Percentiles rank a stretch among this genome's conserved stretches.
phyloP scores from a whole-genome alignment of 2,797 vertebrate genomes.

The Apodemus agrarius region DNA sequence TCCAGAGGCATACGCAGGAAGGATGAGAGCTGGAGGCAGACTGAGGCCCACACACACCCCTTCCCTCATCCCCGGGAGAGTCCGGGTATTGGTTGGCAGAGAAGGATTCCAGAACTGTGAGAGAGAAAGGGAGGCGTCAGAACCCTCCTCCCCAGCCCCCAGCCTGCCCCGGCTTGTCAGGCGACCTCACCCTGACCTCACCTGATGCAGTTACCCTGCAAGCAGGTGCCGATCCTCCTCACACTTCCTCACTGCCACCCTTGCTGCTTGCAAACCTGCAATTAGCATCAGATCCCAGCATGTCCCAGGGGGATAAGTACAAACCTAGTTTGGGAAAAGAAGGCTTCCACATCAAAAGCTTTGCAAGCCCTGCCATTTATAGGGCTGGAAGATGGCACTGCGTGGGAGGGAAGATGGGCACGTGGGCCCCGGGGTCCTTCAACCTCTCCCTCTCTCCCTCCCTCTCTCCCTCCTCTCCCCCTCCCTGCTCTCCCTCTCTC shows the following conservation, averaged over 20 bases:
- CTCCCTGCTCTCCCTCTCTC: no score
- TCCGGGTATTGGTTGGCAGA: no score
- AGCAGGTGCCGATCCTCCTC: neutral
- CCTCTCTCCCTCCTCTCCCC: no score
- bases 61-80: neutral
- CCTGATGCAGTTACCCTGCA: neutral
- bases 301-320: neutral
- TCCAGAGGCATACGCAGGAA: neutral
- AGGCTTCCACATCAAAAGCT: neutral
- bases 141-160: rapidly evolving
- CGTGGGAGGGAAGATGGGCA: neutral
- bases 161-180: neutral
- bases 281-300: slow-evolving; percentile 20
- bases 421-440: no score
- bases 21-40: rapidly evolving
- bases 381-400: neutral
- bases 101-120: neutral
- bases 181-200: neutral
- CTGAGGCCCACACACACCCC: neutral
- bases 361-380: neutral
- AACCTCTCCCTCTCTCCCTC: neutral
- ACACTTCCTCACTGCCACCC: neutral
- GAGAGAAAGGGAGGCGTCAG: rapidly evolving
- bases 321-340: slow-evolving; percentile 9
- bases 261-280: neutral